Evolutionary conservation across 1,140 invertebrate genomes (phyloP), one percentile per base, ranked within the genome.

Genomic region (Tetramorium parvispinum): DNA sequence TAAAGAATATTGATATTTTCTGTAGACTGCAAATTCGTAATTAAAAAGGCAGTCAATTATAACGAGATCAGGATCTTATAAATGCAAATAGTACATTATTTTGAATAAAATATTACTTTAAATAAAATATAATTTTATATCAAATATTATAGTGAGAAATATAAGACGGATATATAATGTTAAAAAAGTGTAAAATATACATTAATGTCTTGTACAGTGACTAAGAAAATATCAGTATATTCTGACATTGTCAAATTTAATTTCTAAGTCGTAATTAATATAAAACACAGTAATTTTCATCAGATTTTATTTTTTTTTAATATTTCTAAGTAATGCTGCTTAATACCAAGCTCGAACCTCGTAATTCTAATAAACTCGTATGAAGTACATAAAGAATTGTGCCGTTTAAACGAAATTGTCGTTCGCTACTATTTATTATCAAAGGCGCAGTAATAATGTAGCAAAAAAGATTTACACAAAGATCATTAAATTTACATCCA

Each of bases 311-410:
- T 68, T 79, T 79, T 16, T 7, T 55, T n/a, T 55, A 43, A 27
- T 24, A 40, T 18, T 68, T 82, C 16, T 70, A 82, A 81, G 40
- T 68, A 70, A 70, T 10, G 16, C 18, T 70, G 27, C 32, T 40
- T 37, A 37, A 63, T n/a, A n/a, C 0, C 8, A 7, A 78, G 43
- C 16, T 49, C 63, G 11, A 51, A 65, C 46, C 24, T 57, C 55
- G 16, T 21, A 32, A 55, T 21, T 83, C 18, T 59, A 73, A 73
- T 32, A 32, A 32, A 32, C 32, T 73, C n/a, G 18, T 59, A 73
- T 3, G 1, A 73, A 49, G 7, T 71, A 71, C 24, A 71, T 70
- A 40, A 61, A 78, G 18, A 65, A 37, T 43, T 57, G 16, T 81
- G 21, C 32, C 18, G 0, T 43, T 81, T 53, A 43, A 70, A 81